phyloP scores from a whole-genome alignment of 2,113 vertebrate species.

The Psammodynastes pulverulentus region DNA sequence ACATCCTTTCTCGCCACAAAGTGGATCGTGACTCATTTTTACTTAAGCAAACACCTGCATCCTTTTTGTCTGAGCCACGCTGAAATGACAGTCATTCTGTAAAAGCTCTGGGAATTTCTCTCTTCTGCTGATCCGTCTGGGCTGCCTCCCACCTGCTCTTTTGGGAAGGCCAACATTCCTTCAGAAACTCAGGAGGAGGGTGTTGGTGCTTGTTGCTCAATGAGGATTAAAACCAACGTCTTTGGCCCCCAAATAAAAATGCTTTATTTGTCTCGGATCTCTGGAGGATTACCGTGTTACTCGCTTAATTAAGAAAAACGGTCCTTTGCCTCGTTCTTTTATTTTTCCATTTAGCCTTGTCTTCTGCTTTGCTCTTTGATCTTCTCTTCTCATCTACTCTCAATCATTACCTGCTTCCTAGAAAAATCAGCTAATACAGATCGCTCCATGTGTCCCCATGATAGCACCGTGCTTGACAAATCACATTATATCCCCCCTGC shows the following conservation, averaged over 20 bases:
- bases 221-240: conserved; percentile 56
- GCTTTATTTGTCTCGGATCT: conserved; percentile 56
- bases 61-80: conserved; percentile 12
- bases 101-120: conserved; percentile 26
- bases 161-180: conserved; percentile 55
- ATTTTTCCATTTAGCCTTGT: not conserved
- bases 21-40: accelerated
- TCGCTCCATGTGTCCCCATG: conserved; percentile 15
- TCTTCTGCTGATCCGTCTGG: conserved; percentile 51
- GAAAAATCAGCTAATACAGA: conserved; percentile 7
- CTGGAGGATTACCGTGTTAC: conserved; percentile 44
- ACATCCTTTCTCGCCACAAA: not conserved
- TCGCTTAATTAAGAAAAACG: conserved; percentile 44
- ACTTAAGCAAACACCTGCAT: not conserved
- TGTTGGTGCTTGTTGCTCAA: conserved; percentile 58
- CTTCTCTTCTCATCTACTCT: not conserved
- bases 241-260: conserved; percentile 50
- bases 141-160: conserved; percentile 58
- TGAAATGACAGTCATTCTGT: conserved; percentile 39
- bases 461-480: conserved; percentile 39
- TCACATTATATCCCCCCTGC: not conserved
- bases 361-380: not conserved
- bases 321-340: not conserved
- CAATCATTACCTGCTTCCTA: not conserved
- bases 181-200: conserved; percentile 39